A percentile compares a stretch with the other conserved stretches of the same genome.
phyloP scores from a whole-genome alignment of 2,113 vertebrate genomes.

The Irena cyanogastra region DNA sequence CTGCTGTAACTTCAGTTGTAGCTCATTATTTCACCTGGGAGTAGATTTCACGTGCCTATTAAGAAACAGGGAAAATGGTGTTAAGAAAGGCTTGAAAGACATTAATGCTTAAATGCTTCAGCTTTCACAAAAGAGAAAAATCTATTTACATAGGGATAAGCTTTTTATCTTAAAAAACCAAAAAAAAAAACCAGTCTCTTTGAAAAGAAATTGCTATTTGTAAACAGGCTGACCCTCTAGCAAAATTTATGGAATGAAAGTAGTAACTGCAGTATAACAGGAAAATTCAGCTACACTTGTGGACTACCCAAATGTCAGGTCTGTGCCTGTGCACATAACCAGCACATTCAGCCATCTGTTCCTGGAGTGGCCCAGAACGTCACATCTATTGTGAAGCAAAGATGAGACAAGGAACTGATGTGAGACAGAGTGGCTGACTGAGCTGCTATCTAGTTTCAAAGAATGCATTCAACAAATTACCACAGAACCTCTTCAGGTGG shows the following conservation, averaged over 20 bases:
- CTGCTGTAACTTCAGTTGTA: not conserved
- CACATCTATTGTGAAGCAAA: not conserved
- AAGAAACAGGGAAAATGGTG: slow-evolving; percentile 21
- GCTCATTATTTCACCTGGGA: slow-evolving; percentile 41
- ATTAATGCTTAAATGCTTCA: not conserved
- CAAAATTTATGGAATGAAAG: not conserved
- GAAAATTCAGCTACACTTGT: not conserved
- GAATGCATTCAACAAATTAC: not conserved
- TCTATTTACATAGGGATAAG: not conserved
- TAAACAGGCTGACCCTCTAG: not conserved
- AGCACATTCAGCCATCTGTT: not conserved
- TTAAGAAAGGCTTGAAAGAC: slow-evolving; percentile 45
- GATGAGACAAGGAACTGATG: not conserved
- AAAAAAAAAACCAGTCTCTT: not conserved
- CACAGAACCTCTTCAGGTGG: not conserved
- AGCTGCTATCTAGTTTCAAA: not conserved
- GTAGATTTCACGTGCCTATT: slow-evolving; percentile 32
- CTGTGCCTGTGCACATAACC: not conserved
- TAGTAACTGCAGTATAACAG: not conserved
- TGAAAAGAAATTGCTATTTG: not conserved
- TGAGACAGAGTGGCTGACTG: not conserved
- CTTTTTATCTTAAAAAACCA: not conserved
- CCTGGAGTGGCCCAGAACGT: not conserved
- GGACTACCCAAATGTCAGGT: fast-evolving
- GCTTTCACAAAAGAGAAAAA: slow-evolving; percentile 20